Conservation (phyloP, 2,113 vertebrate genomes). For the Phyllopteryx taeniolatus region DNA sequence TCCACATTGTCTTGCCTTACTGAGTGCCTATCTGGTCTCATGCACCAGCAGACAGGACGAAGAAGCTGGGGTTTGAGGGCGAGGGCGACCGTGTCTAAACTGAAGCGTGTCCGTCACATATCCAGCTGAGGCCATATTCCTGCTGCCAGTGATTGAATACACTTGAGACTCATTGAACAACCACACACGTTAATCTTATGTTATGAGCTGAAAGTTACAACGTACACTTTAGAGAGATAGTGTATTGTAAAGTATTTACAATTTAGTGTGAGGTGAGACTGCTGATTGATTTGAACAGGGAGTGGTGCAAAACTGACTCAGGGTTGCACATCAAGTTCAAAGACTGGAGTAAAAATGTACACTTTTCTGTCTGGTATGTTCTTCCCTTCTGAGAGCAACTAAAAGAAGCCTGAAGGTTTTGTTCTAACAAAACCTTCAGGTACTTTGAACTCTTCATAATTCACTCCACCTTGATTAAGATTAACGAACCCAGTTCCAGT, state of each 20-base stretch:
- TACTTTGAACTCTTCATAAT: too few relatives aligned
- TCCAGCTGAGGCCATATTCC: constrained; percentile 48
- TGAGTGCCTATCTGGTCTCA: constrained; percentile 33
- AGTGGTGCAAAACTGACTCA: background rate
- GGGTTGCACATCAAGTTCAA: constrained; percentile 9
- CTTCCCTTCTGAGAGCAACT: constrained; percentile 21
- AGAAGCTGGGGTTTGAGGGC: constrained; percentile 39
- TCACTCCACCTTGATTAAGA: too few relatives aligned
- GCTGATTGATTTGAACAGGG: background rate
- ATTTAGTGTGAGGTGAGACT: background rate
- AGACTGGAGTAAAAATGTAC: constrained; percentile 36
- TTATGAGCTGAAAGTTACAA: background rate
- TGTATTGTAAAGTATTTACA: background rate
- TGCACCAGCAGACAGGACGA: constrained; percentile 16
- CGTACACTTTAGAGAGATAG: background rate
- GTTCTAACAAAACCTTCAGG: too few relatives aligned
- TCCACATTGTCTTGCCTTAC: constrained; percentile 24
- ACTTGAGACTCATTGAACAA: constrained; percentile 26
- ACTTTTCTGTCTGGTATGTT: constrained; percentile 43
- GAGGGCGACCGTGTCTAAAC: constrained; percentile 37
- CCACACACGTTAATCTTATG: background rate
- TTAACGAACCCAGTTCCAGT: too few relatives aligned
- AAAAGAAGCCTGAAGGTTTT: background rate
- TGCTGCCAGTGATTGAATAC: constrained; percentile 37
- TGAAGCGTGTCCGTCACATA: constrained; percentile 53